Evolutionary conservation across 2,113 vertebrate species (phyloP), one percentile per base, ranked within the genome.

Genomic region (Anarrhichthys ocellatus): DNA sequence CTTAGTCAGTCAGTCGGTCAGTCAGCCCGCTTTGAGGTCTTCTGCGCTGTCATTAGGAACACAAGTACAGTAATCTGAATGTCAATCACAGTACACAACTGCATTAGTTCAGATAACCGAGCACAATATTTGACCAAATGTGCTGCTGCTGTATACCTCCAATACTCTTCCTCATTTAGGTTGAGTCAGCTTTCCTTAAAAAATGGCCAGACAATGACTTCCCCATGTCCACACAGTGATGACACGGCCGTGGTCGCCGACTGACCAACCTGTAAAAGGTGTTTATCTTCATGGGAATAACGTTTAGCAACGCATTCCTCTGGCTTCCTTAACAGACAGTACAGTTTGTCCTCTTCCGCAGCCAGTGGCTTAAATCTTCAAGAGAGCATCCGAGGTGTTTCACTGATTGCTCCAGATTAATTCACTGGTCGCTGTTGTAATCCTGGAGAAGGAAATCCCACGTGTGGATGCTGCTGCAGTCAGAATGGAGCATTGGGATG

Each of bases 171-270:
- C 40, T 80, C 71, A 14, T 59, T 82, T 50, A 62, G 56, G 79
- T 56, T 32, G 76, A 83, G 71, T 84, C 84, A 79, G 86, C 82
- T 27, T 54, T 76, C 8, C 29, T 18, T 79, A 48, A 64, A 71
- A 88, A 74, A 34, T n/a, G 58, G 67, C 48, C 9, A 0, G 64
- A 86, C 69, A 83, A 65, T 54, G 68, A 80, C 38, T 62, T 88
- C 34, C 48, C 73, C 76, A 80, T 76, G 73, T 81, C 68, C 42
- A 58, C 65, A 68, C 54, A 61, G 70, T 38, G 50, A 34, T 14
- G 36, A 65, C 65, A 52, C 54, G 14, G 24, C 70, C 38, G 58
- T 8, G 54, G 46, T 78, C 82, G 38, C 73, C 38, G 71, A 40
- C 72, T 40, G 69, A 48, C 38, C 69, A n/a, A 56, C 29, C 34